Base-by-base conservation (phyloP, 2,888 invertebrate genomes). In the Phyllotreta striolata region DNA sequence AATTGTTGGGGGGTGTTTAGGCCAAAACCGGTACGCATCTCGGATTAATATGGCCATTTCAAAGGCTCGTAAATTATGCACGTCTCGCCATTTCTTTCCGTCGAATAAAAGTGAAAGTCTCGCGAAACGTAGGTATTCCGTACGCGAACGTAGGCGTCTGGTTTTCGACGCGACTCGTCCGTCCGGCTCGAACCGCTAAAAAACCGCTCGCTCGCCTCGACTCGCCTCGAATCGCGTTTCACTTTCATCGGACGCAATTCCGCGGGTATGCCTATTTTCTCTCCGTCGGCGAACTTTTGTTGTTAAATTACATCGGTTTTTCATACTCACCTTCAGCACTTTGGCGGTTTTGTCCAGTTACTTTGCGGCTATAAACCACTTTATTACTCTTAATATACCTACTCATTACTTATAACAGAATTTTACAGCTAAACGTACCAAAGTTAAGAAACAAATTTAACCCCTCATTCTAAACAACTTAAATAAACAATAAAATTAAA, bases 91-190 rank as follows among this genome's bases (percentile, higher is more conserved):
- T 73, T 74, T 74, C 72, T 74, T 73, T 73, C 69, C 70, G 65
- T 68, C 67, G 24, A 67, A 74, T 74, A 76, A 76, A 76, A 77
- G 77, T 77, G 77, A 77, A 77, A 77, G 76, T 74, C 72, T 70
- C 66, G 70, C 70, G 68, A 68, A 72, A 73, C 69, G 75, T 74
- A 74, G 75, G 75, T 70, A 74, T 74, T 62, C 63, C 43, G 59
- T 4, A 41, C 5, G 24, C 24, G 24, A 24, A 24, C 24, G 24
- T 24, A 24, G 24, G 24, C 41, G 10, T 49, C 34, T 58, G 40
- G n/a, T 55, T 10, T 24, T 24, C 24, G 24, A 24, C 24, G 24
- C 24, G 24, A 24, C 24, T 24, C 24, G 24, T 24, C 24, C 24
- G 24, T 24, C 24, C 24, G 24, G 24, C 24, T 24, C 24, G 24